A percentile compares a stretch with the other conserved stretches of the same genome.
These are phyloP conservation scores for Ephestia elutella DNA, from an alignment of 1,140 invertebrate species.

Conservation along the genomic window DNA sequence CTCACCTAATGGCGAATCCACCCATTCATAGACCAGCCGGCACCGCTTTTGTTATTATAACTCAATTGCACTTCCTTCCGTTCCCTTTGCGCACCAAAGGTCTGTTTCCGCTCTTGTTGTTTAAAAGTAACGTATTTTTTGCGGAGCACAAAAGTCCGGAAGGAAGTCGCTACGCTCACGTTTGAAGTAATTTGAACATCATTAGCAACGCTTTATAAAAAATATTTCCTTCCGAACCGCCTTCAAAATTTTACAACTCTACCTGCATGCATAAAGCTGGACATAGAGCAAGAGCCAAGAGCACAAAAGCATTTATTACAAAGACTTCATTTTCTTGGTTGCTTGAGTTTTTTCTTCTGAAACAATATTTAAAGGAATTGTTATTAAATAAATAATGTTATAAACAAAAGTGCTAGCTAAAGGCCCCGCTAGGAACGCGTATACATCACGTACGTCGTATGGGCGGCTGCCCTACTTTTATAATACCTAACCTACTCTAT, in stretches of 20 bases:
- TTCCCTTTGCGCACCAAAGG: constrained; percentile 15
- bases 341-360: too few relatives aligned
- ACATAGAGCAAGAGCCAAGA: too few relatives aligned
- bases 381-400: too few relatives aligned
- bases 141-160: constrained; percentile 14
- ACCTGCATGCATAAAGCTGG: constrained; percentile 5
- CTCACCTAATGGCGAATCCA: constrained; percentile 32
- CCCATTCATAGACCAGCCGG: constrained; percentile 29
- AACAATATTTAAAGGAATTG: too few relatives aligned
- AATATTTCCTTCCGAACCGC: constrained; percentile 5
- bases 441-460: too few relatives aligned
- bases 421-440: too few relatives aligned
- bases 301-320: too few relatives aligned
- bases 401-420: too few relatives aligned
- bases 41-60: constrained; percentile 23
- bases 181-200: constrained; percentile 14
- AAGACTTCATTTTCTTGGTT: too few relatives aligned
- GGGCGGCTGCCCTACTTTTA: too few relatives aligned
- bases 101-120: constrained; percentile 12
- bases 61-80: constrained; percentile 37
- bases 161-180: constrained; percentile 14
- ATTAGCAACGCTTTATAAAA: constrained; percentile 8
- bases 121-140: constrained; percentile 8
- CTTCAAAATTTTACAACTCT: constrained; percentile 15
- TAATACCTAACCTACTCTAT: too few relatives aligned